Conservation (phyloP, 1,140 invertebrate genomes). For the Goniozus legneri region DNA sequence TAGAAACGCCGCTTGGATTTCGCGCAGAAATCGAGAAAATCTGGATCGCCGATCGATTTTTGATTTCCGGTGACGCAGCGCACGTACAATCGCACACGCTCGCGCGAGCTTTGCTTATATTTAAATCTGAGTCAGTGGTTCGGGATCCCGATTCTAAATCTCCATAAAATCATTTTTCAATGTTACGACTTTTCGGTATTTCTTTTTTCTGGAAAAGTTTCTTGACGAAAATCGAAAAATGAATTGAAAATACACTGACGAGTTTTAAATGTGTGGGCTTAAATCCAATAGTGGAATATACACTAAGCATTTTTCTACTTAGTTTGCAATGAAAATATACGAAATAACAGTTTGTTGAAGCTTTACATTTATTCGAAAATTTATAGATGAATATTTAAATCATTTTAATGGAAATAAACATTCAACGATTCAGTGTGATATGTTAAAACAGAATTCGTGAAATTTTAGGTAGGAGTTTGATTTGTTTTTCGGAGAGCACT, state of each 20-base stretch:
- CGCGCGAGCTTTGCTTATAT: constrained; percentile 18
- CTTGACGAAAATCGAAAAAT: not conserved
- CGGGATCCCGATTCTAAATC: constrained; percentile 7
- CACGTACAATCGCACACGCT: too few species aligned
- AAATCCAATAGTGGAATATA: not conserved
- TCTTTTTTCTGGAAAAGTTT: not conserved
- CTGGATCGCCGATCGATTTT: too few species aligned
- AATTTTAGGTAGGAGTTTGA: too few species aligned
- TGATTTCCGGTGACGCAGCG: too few species aligned
- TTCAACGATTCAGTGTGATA: too few species aligned
- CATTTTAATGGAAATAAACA: too few species aligned
- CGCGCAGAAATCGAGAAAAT: too few species aligned
- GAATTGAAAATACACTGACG: not conserved
- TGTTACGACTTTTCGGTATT: not conserved
- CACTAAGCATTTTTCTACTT: not conserved
- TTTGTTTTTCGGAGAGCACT: too few species aligned
- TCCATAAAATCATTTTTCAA: not conserved
- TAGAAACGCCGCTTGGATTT: too few species aligned
- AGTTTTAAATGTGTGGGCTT: not conserved
- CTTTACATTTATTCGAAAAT: too few species aligned
- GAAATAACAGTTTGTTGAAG: not conserved
- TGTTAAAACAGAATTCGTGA: too few species aligned
- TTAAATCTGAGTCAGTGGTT: constrained; percentile 29
- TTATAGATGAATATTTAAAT: too few species aligned
- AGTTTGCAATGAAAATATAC: not conserved